phyloP scores from a whole-genome alignment of 2,888 invertebrate genomes.

The Ephialtes manifestator region DNA sequence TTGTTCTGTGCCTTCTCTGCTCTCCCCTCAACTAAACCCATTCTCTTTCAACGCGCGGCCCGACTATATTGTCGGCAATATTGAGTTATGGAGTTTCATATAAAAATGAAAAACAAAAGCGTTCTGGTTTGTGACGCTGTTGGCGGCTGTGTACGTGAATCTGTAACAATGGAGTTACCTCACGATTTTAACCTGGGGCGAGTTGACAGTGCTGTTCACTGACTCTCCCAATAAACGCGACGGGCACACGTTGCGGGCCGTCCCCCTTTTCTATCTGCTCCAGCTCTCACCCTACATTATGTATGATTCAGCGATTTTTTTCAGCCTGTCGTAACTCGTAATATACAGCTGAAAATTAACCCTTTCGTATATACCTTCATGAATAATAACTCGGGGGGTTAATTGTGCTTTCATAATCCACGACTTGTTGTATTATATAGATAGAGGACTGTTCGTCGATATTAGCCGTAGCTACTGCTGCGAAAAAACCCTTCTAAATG shows the following conservation, averaged over 20 bases:
- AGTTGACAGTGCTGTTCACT: constrained; percentile 21
- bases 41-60: constrained; percentile 28
- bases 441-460: constrained; percentile 10
- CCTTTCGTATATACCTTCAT: constrained; percentile 9
- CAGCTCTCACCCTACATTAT: constrained; percentile 27
- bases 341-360: constrained; percentile 52
- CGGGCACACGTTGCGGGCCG: constrained; percentile 3
- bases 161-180: constrained; percentile 61
- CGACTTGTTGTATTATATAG: constrained; percentile 21
- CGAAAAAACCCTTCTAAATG: constrained; percentile 8
- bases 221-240: constrained; percentile 27
- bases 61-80: constrained; percentile 33
- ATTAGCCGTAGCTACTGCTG: not conserved
- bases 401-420: constrained; percentile 56
- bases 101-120: constrained; percentile 40
- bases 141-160: constrained; percentile 42
- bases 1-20: constrained; percentile 15
- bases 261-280: not conserved
- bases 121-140: constrained; percentile 24
- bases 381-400: constrained; percentile 49
- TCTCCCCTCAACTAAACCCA: constrained; percentile 28
- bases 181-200: constrained; percentile 47
- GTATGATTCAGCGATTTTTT: constrained; percentile 56
- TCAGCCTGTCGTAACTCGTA: constrained; percentile 1
- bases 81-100: constrained; percentile 51